Conservation (phyloP, 2,113 vertebrate genomes). For the Aleadryas rufinucha region DNA sequence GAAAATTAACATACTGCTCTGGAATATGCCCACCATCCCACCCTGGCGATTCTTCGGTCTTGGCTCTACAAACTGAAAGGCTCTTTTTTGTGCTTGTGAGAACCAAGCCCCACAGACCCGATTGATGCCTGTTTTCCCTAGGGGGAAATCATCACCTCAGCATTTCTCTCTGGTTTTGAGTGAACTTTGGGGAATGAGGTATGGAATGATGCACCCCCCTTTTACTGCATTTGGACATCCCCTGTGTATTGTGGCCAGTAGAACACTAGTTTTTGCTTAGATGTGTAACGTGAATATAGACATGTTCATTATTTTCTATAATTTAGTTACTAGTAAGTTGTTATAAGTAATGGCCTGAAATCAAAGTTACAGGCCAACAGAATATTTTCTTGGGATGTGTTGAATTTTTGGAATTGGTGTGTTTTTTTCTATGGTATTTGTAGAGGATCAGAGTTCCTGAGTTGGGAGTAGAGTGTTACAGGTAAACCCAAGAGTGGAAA, state of each 20-base stretch:
- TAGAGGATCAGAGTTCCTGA: background rate
- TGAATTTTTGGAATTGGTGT: background rate
- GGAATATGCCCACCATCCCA: background rate
- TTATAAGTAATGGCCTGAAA: background rate
- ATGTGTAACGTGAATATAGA: background rate
- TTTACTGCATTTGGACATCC: background rate
- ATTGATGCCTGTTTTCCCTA: background rate
- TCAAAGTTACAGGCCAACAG: background rate
- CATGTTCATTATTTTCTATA: background rate
- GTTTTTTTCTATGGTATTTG: background rate
- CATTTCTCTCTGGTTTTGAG: background rate
- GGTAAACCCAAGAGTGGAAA: background rate
- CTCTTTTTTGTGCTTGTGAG: background rate
- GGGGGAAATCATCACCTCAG: background rate
- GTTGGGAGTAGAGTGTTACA: accelerated
- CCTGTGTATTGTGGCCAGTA: background rate
- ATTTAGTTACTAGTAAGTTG: background rate
- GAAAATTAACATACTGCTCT: constrained; percentile 24
- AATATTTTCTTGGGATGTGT: background rate
- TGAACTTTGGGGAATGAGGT: background rate
- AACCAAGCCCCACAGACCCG: background rate
- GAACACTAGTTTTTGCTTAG: background rate
- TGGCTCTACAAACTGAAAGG: background rate
- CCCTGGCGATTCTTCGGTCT: background rate
- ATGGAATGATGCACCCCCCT: background rate